Evolutionary conservation across 2,888 invertebrate species (phyloP), one percentile per base, ranked within the genome.

Genomic region (Lapara coniferarum): DNA sequence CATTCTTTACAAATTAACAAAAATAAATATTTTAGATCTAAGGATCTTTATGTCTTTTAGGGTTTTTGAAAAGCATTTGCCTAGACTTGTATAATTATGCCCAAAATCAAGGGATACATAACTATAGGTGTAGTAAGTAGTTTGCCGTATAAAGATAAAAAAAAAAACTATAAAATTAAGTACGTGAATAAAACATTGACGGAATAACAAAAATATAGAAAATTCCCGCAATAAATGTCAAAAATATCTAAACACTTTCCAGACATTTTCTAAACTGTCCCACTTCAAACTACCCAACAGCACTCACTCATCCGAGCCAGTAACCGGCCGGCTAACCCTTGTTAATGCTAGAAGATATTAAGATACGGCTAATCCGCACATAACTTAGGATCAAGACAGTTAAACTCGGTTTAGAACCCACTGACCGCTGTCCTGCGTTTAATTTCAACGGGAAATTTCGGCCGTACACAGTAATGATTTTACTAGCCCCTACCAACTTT

Each of bases 381-480:
- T 93, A 93, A 93, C 92, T 93, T 91, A 93, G 92, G 91, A 90
- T 92, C 85, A 88, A 82, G 85, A 85, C 85, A 85, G 89, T 89
- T 89, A 88, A 88, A 84, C 81, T 84, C 80, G 81, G 85, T 89
- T 85, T 82, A 84, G 85, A 79, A 82, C 77, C 85, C 85, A 78
- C 89, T 92, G 92, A 92, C 93, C 93, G 92, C 92, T 92, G 92
- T 93, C 92, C 92, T 88, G 85, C 85, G 88, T 91, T 92, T 92
- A 92, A 93, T 89, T 93, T 92, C 92, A 91, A 91, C 90, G 85
- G 88, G 83, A 81, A 81, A 82, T 70, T 70, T 56, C 56, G 70
- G 78, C 73, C 76, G 81, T 83, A 81, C 77, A 75, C 73, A 73
- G 84, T 91, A 93, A 92, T 92, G 90, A 92, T 91, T 92, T 89